Evolutionary conservation across 2,888 invertebrate genomes (phyloP).

Genomic region (Lamellibrachia columna): DNA sequence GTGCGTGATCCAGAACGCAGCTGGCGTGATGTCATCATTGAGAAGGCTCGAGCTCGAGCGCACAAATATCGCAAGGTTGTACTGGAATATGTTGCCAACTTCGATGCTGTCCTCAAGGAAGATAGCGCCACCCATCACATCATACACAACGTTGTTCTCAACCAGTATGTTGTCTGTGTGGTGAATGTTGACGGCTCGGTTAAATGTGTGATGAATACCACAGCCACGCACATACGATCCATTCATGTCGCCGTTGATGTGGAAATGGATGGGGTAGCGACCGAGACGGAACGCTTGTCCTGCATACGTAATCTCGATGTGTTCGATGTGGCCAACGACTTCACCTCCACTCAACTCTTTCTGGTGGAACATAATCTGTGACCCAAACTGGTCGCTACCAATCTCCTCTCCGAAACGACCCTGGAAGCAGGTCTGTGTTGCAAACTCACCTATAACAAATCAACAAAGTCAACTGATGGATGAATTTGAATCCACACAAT

Average conservation of each 20-base stretch:
- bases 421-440: constrained; percentile 60
- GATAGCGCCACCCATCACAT: constrained; percentile 47
- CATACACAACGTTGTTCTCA: constrained; percentile 41
- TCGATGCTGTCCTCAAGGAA: constrained; percentile 48
- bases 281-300: constrained; percentile 49
- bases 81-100: constrained; percentile 40
- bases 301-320: constrained; percentile 41
- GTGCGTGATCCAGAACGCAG: constrained; percentile 46
- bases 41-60: constrained; percentile 41
- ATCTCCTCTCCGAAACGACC: constrained; percentile 62
- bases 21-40: constrained; percentile 49
- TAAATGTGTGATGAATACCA: constrained; percentile 43
- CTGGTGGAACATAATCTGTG: constrained; percentile 50
- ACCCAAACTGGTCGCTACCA: constrained; percentile 60
- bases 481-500: neutral
- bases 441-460: constrained; percentile 56
- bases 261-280: constrained; percentile 50
- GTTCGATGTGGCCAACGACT: constrained; percentile 32
- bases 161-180: constrained; percentile 37
- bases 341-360: constrained; percentile 19
- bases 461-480: neutral
- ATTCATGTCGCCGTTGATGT: constrained; percentile 44
- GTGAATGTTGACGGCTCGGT: constrained; percentile 48
- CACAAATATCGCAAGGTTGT: constrained; percentile 41
- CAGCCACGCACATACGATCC: constrained; percentile 43